phyloP scores from a whole-genome alignment of 2,888 invertebrate species.

The Elysia crispata region DNA sequence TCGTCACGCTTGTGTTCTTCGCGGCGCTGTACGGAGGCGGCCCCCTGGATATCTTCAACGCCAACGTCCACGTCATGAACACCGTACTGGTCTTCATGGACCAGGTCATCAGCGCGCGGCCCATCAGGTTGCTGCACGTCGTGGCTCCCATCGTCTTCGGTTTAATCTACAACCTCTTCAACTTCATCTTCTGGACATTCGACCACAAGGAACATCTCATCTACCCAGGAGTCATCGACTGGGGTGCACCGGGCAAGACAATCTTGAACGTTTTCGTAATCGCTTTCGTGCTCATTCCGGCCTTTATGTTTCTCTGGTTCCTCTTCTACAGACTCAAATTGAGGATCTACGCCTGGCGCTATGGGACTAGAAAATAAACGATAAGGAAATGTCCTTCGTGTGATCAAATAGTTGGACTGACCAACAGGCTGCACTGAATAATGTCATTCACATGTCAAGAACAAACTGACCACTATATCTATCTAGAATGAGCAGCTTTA shows the following conservation, averaged over 20 bases:
- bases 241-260: conserved; percentile 66
- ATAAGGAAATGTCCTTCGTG: not conserved
- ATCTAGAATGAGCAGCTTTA: too few relatives aligned
- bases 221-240: conserved; percentile 70
- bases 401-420: not conserved
- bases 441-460: too few relatives aligned
- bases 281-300: conserved; percentile 50
- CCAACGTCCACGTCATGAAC: conserved; percentile 65
- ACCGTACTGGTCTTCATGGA: conserved; percentile 63
- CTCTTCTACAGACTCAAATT: conserved; percentile 38
- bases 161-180: conserved; percentile 60
- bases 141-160: conserved; percentile 64
- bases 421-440: too few relatives aligned
- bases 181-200: conserved; percentile 64
- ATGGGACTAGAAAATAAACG: not conserved
- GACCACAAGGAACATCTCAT: conserved; percentile 67
- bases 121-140: conserved; percentile 64
- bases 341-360: conserved; percentile 29
- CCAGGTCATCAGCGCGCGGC: conserved; percentile 59
- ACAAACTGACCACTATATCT: too few relatives aligned
- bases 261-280: conserved; percentile 52
- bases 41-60: conserved; percentile 52
- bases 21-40: conserved; percentile 56
- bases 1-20: conserved; percentile 70
- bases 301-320: conserved; percentile 42